Conservation (phyloP, 2,113 vertebrate species). For the Nothocercus julius region DNA sequence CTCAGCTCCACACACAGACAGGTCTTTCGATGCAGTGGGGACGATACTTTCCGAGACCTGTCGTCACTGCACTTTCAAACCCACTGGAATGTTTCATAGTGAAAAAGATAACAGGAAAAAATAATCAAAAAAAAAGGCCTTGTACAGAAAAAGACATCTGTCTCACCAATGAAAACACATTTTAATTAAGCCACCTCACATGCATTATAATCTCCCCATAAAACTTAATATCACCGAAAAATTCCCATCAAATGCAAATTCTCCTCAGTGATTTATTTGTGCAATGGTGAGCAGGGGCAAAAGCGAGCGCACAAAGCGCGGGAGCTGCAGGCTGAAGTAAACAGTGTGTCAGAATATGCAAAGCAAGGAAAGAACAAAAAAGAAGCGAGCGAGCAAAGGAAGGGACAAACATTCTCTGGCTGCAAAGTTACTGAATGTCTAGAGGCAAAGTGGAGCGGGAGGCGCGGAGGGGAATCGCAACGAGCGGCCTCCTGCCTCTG, state of each 20-base stretch:
- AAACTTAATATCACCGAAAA: slow-evolving; percentile 59
- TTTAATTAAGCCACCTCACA: slow-evolving; percentile 48
- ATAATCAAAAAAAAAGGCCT: neutral
- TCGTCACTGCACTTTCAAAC: slow-evolving; percentile 21
- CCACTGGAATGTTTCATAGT: slow-evolving; percentile 15
- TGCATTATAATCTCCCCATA: neutral
- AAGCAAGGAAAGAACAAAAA: slow-evolving; percentile 44
- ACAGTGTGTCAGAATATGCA: slow-evolving; percentile 62
- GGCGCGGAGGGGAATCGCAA: slow-evolving; percentile 33
- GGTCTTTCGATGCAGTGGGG: neutral
- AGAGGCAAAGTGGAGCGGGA: slow-evolving; percentile 38
- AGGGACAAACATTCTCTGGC: slow-evolving; percentile 57
- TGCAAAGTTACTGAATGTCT: slow-evolving; percentile 47
- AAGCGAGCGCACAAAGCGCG: slow-evolving; percentile 56
- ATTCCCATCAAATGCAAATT: slow-evolving; percentile 62
- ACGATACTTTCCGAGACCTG: slow-evolving; percentile 11
- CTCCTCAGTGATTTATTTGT: slow-evolving; percentile 54
- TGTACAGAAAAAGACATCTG: neutral
- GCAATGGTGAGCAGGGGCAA: slow-evolving; percentile 20
- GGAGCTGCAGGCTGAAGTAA: slow-evolving; percentile 55
- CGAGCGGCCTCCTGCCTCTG: neutral
- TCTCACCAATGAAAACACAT: slow-evolving; percentile 23
- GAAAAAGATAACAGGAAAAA: slow-evolving; percentile 15
- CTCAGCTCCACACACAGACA: slow-evolving; percentile 14
- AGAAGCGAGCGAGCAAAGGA: slow-evolving; percentile 2